A percentile compares a stretch with the other conserved stretches of the same genome.
phyloP scores from a whole-genome alignment of 2,797 vertebrate species.

The Lateolabrax maculatus region DNA sequence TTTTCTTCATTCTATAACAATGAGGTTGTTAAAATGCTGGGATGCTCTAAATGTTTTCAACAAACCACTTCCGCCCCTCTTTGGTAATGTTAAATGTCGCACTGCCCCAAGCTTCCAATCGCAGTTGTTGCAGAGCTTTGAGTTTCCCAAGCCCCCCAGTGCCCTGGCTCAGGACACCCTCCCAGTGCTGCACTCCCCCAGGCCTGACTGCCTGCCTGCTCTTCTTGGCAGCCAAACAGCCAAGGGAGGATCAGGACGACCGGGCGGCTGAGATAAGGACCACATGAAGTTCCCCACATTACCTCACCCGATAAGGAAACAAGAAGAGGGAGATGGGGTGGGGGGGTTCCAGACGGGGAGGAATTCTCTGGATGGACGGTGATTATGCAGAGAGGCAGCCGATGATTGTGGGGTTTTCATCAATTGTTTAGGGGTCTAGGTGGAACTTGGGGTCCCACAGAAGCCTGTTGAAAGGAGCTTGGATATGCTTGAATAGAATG shows the following conservation, averaged over 20 bases:
- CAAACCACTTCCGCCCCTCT: conserved; percentile 27
- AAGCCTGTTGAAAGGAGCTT: conserved; percentile 8
- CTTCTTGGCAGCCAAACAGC: conserved; percentile 77
- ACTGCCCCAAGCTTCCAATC: conserved; percentile 54
- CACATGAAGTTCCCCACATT: conserved; percentile 88
- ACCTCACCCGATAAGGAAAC: conserved; percentile 88
- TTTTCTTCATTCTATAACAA: neutral
- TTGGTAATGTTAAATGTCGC: conserved; percentile 56
- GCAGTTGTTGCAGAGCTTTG: conserved; percentile 71
- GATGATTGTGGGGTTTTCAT: conserved; percentile 4
- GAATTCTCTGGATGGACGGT: conserved; percentile 42
- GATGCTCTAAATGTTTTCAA: neutral
- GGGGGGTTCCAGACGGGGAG: conserved; percentile 43
- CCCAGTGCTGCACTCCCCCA: conserved; percentile 77
- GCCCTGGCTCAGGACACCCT: conserved; percentile 77
- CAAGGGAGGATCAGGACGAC: conserved; percentile 85
- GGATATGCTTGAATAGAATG: conserved; percentile 10
- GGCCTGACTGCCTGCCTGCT: conserved; percentile 78
- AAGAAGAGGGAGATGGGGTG: conserved; percentile 59
- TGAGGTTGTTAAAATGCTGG: neutral
- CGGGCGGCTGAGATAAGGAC: conserved; percentile 84
- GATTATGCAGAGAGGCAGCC: conserved; percentile 46
- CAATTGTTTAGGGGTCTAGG: conserved; percentile 14
- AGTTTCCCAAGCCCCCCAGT: conserved; percentile 84
- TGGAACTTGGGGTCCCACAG: conserved; percentile 12